These are phyloP conservation scores for Magallana ariakensis DNA, from an alignment of 1,140 invertebrate genomes.

Conservation along the genomic window DNA sequence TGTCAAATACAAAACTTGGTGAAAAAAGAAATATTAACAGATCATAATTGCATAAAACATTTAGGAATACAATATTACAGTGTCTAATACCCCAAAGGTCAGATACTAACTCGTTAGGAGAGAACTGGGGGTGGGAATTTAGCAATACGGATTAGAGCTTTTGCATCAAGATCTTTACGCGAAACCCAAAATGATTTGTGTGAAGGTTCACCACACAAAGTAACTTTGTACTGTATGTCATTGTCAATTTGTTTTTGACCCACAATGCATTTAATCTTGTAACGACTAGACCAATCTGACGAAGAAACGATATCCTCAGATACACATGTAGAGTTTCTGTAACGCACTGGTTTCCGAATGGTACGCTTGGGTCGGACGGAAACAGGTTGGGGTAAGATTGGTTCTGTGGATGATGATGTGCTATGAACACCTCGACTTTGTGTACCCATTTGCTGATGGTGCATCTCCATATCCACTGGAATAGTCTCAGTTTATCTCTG, in stretches of 20 bases:
- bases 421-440: background rate
- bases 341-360: slow-evolving; percentile 40
- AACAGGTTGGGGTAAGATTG: background rate
- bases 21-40: background rate
- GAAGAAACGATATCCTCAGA: background rate
- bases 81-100: background rate
- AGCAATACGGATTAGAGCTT: background rate
- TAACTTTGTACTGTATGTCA: slow-evolving; percentile 2
- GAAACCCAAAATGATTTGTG: slow-evolving; percentile 41
- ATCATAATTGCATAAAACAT: background rate
- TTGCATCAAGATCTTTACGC: background rate
- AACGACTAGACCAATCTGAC: slow-evolving; percentile 12
- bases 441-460: background rate
- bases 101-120: background rate
- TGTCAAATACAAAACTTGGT: too few relatives aligned
- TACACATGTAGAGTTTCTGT: background rate
- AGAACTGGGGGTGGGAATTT: background rate
- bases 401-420: background rate
- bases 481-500: background rate
- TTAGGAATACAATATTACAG: background rate
- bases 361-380: slow-evolving; percentile 13
- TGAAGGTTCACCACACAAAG: slow-evolving; percentile 37
- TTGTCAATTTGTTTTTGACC: background rate
- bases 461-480: slow-evolving; percentile 4
- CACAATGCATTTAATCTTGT: slow-evolving; percentile 20